A percentile compares a stretch with the other conserved stretches of the same genome.
Evolutionary conservation across 2,888 invertebrate genomes (phyloP).

Genomic region (Acleris cristana): DNA sequence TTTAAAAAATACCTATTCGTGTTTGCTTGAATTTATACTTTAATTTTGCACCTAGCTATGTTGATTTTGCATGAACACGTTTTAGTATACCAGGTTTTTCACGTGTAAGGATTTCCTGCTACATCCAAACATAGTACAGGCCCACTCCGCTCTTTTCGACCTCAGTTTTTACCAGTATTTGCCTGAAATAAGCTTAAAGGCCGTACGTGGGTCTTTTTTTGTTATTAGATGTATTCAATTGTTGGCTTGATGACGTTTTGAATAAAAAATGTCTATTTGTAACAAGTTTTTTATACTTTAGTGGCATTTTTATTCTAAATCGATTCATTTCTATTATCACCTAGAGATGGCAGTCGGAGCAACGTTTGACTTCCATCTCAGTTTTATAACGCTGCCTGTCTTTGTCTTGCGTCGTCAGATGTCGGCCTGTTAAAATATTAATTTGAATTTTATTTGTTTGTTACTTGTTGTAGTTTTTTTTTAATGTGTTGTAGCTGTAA

Average conservation of each 20-base stretch:
- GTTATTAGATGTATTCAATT: constrained; percentile 15
- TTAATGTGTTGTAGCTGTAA: constrained; percentile 17
- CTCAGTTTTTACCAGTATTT: constrained; percentile 15
- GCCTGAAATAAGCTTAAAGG: background rate
- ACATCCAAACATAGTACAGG: too few species aligned
- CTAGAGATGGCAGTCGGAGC: background rate
- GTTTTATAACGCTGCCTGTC: background rate
- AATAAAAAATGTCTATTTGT: background rate
- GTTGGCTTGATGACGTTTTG: constrained; percentile 16
- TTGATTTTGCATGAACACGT: too few species aligned
- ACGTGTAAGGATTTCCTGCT: too few species aligned
- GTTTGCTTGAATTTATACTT: too few species aligned
- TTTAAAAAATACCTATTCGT: too few species aligned
- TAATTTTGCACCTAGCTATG: too few species aligned
- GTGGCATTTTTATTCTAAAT: background rate
- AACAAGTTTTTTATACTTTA: background rate
- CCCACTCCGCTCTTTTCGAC: constrained; percentile 24
- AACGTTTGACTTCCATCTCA: too few species aligned
- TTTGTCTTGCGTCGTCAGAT: background rate
- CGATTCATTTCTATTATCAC: background rate
- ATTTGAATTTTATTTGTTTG: constrained; percentile 29
- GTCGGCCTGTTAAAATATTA: constrained; percentile 25
- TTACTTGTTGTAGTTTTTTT: constrained; percentile 28
- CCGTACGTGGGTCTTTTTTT: constrained; percentile 10
- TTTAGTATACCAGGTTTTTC: too few species aligned